These are phyloP conservation scores for Oplegnathus fasciatus DNA, from an alignment of 2,113 vertebrate species.

Conservation along the genomic window DNA sequence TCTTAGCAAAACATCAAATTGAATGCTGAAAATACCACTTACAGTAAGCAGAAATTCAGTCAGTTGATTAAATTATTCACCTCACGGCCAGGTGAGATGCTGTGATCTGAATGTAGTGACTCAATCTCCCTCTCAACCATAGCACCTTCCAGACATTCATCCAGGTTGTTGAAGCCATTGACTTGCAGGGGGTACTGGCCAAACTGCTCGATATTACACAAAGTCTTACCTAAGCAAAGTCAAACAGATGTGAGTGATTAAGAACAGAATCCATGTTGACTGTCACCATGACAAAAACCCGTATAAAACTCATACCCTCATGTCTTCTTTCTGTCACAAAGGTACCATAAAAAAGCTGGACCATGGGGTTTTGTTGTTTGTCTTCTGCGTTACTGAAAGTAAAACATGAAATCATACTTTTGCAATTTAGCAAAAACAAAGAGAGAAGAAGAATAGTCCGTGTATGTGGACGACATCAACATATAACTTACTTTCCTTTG, in stretches of 20 bases:
- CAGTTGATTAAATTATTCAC: conserved; percentile 70
- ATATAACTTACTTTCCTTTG: conserved; percentile 88
- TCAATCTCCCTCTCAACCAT: conserved; percentile 96
- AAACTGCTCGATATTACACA: conserved; percentile 95
- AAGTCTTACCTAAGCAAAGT: conserved; percentile 86
- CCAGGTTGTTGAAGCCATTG: conserved; percentile 94
- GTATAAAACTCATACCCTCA: conserved; percentile 84
- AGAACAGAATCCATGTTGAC: not conserved
- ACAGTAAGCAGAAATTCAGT: not conserved
- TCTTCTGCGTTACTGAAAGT: conserved; percentile 84
- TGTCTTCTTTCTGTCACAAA: conserved; percentile 93
- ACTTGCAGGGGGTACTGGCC: conserved; percentile 98
- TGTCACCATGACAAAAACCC: not conserved
- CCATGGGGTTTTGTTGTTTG: conserved; percentile 96
- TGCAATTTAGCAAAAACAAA: not conserved
- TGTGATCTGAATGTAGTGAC: conserved; percentile 83
- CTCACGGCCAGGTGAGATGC: conserved; percentile 89
- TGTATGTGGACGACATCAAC: not conserved
- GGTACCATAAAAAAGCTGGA: conserved; percentile 97
- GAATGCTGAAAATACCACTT: not conserved
- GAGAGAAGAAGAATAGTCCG: not conserved
- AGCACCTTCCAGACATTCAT: conserved; percentile 95
- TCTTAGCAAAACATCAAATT: not conserved
- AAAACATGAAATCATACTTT: not conserved
- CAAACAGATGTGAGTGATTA: not conserved